These are phyloP conservation scores for Nansenia antarctica DNA, from an alignment of 2,113 vertebrate species.

Conservation along the genomic window DNA sequence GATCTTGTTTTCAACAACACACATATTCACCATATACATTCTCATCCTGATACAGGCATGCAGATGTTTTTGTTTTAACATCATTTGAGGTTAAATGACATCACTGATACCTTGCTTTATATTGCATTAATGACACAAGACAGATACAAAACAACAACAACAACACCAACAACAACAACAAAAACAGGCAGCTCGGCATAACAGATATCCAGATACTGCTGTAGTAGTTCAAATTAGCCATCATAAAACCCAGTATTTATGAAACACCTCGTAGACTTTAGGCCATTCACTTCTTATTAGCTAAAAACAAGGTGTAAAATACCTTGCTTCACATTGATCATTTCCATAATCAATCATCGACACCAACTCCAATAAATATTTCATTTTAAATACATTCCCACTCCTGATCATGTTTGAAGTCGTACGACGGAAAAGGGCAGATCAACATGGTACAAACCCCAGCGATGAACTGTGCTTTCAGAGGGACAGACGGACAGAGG, in stretches of 20 bases:
- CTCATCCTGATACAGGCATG: slow-evolving; percentile 34
- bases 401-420: slow-evolving; percentile 7
- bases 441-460: slow-evolving; percentile 1
- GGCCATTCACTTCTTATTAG: slow-evolving; percentile 1
- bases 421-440: background rate
- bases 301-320: slow-evolving; percentile 1
- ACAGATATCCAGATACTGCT: slow-evolving; percentile 12
- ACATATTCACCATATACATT: slow-evolving; percentile 16
- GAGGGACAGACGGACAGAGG: background rate
- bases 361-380: slow-evolving; percentile 28
- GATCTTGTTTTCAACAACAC: slow-evolving; percentile 7
- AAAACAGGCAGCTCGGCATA: background rate
- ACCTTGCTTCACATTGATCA: background rate
- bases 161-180: too few relatives aligned
- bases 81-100: slow-evolving; percentile 11
- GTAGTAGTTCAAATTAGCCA: background rate
- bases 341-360: background rate
- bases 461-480: slow-evolving; percentile 10
- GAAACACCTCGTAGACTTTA: background rate
- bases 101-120: slow-evolving; percentile 1
- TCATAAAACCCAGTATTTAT: background rate
- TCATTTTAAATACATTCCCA: slow-evolving; percentile 3
- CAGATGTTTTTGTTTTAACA: slow-evolving; percentile 26
- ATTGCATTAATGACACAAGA: slow-evolving; percentile 14
- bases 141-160: too few relatives aligned